Evolutionary conservation across 2,888 invertebrate genomes (phyloP).

Genomic region (Gari tellinella): DNA sequence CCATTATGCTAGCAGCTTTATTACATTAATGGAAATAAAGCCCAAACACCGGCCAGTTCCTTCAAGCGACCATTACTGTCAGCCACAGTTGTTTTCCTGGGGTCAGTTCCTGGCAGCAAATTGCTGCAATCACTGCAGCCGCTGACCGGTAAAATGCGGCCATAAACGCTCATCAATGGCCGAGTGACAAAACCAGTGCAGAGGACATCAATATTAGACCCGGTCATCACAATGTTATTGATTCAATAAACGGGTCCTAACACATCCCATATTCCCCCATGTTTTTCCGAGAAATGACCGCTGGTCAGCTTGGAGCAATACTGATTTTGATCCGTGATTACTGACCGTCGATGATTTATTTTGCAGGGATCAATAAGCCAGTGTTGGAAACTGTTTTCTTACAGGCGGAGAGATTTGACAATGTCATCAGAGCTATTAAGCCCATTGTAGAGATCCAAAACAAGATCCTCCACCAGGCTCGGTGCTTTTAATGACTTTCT

Average conservation of each 20-base stretch:
- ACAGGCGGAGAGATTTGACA: too few relatives aligned
- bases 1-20: too few relatives aligned
- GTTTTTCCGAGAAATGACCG: constrained; percentile 23
- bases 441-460: too few relatives aligned
- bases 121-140: not conserved
- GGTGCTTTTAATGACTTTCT: too few relatives aligned
- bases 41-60: too few relatives aligned
- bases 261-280: constrained; percentile 33
- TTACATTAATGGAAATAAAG: too few relatives aligned
- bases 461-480: too few relatives aligned
- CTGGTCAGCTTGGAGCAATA: constrained; percentile 4
- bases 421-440: too few relatives aligned
- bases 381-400: too few relatives aligned
- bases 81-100: too few relatives aligned
- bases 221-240: constrained; percentile 36
- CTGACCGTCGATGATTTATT: not conserved
- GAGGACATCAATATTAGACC: constrained; percentile 41
- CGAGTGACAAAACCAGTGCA: constrained; percentile 33
- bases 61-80: too few relatives aligned
- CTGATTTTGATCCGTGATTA: constrained; percentile 11
- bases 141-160: constrained; percentile 20
- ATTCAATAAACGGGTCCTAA: constrained; percentile 38
- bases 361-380: too few relatives aligned
- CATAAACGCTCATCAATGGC: constrained; percentile 30
- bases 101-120: not conserved